Evolutionary conservation across 2,797 vertebrate species (phyloP), one percentile per base, ranked within the genome.

Genomic region (Eupleurogrammus muticus): DNA sequence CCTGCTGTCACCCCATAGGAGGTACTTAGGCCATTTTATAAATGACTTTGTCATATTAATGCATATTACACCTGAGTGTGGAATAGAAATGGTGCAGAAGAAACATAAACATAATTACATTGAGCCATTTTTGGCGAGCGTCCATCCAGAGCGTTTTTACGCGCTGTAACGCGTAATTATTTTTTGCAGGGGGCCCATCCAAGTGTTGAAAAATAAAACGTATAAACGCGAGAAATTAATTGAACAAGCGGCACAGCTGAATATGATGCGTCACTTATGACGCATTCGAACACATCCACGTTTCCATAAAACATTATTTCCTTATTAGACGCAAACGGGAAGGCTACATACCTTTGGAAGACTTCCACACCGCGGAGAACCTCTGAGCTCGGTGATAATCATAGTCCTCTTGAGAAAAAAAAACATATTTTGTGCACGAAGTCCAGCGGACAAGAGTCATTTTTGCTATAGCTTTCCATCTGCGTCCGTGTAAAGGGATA

Each of bases 401-500:
- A 82, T 82, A 87, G 89, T 91, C 89, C 89, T 87, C 87, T 87
- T 80, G 81, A 79, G 72, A 49, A 59, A 70, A n/a, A 68, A 44
- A 48, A 1, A 63, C n/a, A n/a, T n/a, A n/a, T 14, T 55, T 83
- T 90, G 87, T 92, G 92, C 91, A 91, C 79, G 55, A 90, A 81
- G 90, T 92, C 90, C 92, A 92, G 80, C 79, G 60, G 82, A 88
- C 78, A 77, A 77, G 70, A 85, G 90, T 90, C 86, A 36, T 84
- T 90, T 89, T 87, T 87, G 87, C 86, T 85, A 78, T 77, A 86
- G 84, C 83, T 90, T 90, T 91, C 92, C 88, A 64, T 89, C 87
- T 81, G 80, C 80, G 72, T 92, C 90, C 84, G 67, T 81, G 90
- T 94, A 94, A 94, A 94, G 93, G 93, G 93, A 93, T 94, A 88